These are phyloP conservation scores for Lethrus apterus DNA, from an alignment of 1,140 invertebrate species.

Conservation along the genomic window DNA sequence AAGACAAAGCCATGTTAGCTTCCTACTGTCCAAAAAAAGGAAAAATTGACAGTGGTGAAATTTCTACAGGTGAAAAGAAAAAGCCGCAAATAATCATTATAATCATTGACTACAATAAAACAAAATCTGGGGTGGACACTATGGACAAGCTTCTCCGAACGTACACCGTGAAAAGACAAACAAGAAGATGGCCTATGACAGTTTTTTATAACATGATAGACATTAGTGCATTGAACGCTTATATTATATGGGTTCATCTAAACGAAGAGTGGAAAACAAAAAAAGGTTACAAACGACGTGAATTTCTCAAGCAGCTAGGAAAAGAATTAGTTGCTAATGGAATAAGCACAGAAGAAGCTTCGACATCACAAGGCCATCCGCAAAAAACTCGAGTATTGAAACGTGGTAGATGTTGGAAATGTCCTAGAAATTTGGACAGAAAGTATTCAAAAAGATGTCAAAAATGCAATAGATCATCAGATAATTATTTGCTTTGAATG, in stretches of 20 bases:
- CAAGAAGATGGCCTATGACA: slow-evolving; percentile 25
- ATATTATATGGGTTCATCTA: slow-evolving; percentile 2
- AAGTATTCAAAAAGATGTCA: slow-evolving; percentile 5
- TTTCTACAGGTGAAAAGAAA: slow-evolving; percentile 7
- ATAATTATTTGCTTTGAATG: too few species aligned
- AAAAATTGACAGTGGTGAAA: slow-evolving; percentile 8
- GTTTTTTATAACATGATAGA: slow-evolving; percentile 32
- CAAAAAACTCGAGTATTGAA: not conserved
- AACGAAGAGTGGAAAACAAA: slow-evolving; percentile 8
- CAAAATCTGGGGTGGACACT: slow-evolving; percentile 16
- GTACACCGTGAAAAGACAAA: slow-evolving; percentile 24
- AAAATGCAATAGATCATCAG: not conserved
- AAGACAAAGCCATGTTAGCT: slow-evolving; percentile 11
- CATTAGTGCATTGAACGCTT: slow-evolving; percentile 15
- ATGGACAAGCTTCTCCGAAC: slow-evolving; percentile 15
- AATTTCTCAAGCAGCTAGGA: slow-evolving; percentile 8
- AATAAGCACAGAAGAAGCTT: slow-evolving; percentile 1
- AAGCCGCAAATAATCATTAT: slow-evolving; percentile 11
- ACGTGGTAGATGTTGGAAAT: slow-evolving; percentile 8
- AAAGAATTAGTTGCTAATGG: slow-evolving; percentile 11
- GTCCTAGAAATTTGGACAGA: slow-evolving; percentile 11
- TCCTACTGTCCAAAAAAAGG: slow-evolving; percentile 11
- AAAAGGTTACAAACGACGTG: slow-evolving; percentile 5
- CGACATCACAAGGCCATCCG: slow-evolving; percentile 5
- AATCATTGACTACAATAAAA: slow-evolving; percentile 17